Base-by-base conservation (phyloP, 2,113 vertebrate genomes). In the Mirounga angustirostris region DNA sequence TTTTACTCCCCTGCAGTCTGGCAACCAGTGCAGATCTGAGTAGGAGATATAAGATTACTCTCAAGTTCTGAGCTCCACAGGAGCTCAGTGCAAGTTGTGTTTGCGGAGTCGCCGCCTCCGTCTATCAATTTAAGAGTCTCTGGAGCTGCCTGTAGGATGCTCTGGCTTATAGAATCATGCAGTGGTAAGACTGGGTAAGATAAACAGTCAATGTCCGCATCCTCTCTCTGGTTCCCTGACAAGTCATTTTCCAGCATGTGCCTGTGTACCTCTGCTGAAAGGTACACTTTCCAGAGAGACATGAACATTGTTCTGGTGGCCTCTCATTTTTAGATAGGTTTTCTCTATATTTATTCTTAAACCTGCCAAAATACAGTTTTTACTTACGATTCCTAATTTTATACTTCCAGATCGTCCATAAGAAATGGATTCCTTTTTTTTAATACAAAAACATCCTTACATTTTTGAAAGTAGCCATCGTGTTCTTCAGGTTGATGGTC, bases 1-100 rank as follows among this genome's bases (percentile, higher is more conserved):
- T 98, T 85, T 97, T 74, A 91, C 95, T 95, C 91, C 96, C 67
- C 95, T 97, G 96, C 94, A 95, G 85, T 78, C 82, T 97, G 96
- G 97, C 97, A 97, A 83, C 94, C 84, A 56, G 69, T 24, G 46
- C 59, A 80, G 73, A 59, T 82, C 76, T 94, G 58, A 97, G 94
- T 36, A 84, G 95, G 69, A 98, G 93, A 95, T 3, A 56, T 2
- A 93, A 93, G 96, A 96, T 96, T 89, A 52, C 40, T 56, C 59
- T 85, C 18, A 2, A 69, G 63, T 93, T 93, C 97, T 97, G 89
- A 74, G 93, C 95, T 93, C 46, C 54, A 8, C 19, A 30, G 5
- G 30, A 93, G 36, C 36, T 36, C 36, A 46, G 15, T n/a, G 19
- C 24, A 78, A 56, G 92, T 92, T 65, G 54, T 50, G 71, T 89